phyloP scores from a whole-genome alignment of 2,888 invertebrate genomes.

The Neoitamus cyanurus region DNA sequence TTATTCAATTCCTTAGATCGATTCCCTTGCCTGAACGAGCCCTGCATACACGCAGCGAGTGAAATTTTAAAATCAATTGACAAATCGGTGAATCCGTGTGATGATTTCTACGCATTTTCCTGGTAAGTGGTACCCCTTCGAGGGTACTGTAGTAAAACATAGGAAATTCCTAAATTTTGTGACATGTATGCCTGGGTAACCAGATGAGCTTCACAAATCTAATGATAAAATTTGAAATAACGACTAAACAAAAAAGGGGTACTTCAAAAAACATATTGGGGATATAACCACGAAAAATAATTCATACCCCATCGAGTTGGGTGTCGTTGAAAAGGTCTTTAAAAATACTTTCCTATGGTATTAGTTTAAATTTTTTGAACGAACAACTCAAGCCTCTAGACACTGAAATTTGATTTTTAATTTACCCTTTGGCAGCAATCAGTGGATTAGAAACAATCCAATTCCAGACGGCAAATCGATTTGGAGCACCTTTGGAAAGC shows the following conservation, averaged over 20 bases:
- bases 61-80: constrained; percentile 86
- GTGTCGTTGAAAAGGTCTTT: neutral
- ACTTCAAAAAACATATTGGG: neutral
- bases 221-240: too few species aligned
- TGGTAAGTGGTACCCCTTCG: constrained; percentile 62
- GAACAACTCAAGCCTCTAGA: neutral
- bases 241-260: neutral
- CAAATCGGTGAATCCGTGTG: constrained; percentile 79
- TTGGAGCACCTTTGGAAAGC: constrained; percentile 96
- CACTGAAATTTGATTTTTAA: too few species aligned
- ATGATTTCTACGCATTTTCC: constrained; percentile 87
- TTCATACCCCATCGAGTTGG: neutral
- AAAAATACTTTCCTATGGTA: neutral
- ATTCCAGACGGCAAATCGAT: constrained; percentile 93
- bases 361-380: neutral
- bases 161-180: too few species aligned
- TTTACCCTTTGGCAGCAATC: too few species aligned
- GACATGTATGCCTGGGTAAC: too few species aligned
- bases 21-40: constrained; percentile 77
- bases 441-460: constrained; percentile 92
- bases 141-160: too few species aligned
- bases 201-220: too few species aligned
- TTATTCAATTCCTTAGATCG: neutral
- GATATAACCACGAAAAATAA: neutral
- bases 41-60: constrained; percentile 87